Base-by-base conservation (phyloP, 1,140 invertebrate genomes). In the Drosophila tsacasi region DNA sequence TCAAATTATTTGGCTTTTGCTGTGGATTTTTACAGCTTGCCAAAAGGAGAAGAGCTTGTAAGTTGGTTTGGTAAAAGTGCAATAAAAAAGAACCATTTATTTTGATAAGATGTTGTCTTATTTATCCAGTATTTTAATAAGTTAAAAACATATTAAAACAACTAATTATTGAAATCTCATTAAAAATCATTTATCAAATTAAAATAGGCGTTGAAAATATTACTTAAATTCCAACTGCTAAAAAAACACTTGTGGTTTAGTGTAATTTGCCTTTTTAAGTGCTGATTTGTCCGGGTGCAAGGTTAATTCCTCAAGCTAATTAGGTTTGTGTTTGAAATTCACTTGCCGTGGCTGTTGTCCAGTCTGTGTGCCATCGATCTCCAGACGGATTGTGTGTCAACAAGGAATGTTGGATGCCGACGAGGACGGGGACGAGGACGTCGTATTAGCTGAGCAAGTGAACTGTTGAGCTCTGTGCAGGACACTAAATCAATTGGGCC, bases 401-500 rank as follows among this genome's bases (percentile, higher is more conserved):
- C 44, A 39, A 21, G 35, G 44, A 54, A n/a, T 66, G 64, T 40
- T 39, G 74, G 42, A 46, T 8, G 40, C 9, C 64, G 40, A 37
- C 12, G 40, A 39, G 73, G 40, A 37, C 12, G 40, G 32, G 27
- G n/a, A 30, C 25, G 27, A 23, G 10, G 15, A 21, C 23, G 35
- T 30, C 40, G 39, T 12, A 63, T 58, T 35, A 25, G 63, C 21
- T 46, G 64, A 54, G 60, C 63, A 25, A 69, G 63, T 68, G 67
- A 68, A 55, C 68, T 73, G 71, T 71, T 73, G 67, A 74, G 71
- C 67, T 52, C 71, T 42, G 55, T 74, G 66, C 73, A 50, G 25
- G 76, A 79, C 67, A 72, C 76, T 79, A 79, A 79, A 79, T 79
- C 76, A 79, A 79, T 79, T 79, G 76, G 66, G 40, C 76, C 76